phyloP scores from a whole-genome alignment of 1,140 invertebrate species.

The Sycobia sp. region DNA sequence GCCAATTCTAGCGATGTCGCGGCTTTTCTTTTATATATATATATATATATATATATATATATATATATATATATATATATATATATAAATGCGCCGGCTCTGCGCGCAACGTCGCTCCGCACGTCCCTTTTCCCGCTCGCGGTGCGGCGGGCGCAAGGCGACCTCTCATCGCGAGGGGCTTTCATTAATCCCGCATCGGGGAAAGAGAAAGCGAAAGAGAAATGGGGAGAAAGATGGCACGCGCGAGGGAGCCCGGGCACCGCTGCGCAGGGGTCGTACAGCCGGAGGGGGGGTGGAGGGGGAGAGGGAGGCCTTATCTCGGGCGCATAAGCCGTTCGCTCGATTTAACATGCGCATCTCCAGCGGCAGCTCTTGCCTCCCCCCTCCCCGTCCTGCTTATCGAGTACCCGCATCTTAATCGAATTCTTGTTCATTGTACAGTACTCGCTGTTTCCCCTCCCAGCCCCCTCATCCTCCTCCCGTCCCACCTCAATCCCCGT shows the following conservation, averaged over 20 bases:
- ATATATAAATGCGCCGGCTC: no score
- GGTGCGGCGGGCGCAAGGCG: no score
- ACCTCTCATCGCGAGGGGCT: no score
- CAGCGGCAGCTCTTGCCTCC: neutral
- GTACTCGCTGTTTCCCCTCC: neutral
- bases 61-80: no score
- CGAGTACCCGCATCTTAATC: conserved; percentile 28
- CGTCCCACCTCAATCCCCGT: no score
- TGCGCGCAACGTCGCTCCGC: neutral
- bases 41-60: no score
- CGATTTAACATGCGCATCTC: conserved; percentile 29
- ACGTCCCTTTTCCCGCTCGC: neutral
- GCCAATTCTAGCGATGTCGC: neutral
- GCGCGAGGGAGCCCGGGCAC: no score
- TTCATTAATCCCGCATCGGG: conserved; percentile 23
- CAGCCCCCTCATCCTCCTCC: no score
- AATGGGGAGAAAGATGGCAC: no score
- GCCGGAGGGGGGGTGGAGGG: neutral
- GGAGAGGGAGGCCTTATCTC: conserved; percentile 17
- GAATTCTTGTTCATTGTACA: conserved; percentile 26
- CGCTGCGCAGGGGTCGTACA: no score
- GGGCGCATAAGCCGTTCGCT: conserved; percentile 13
- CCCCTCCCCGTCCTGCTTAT: conserved; percentile 10
- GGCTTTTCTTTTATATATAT: neutral
- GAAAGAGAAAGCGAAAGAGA: no score